Evolutionary conservation across 2,888 invertebrate species (phyloP), one percentile per base, ranked within the genome.

Genomic region (Melipona beecheii): DNA sequence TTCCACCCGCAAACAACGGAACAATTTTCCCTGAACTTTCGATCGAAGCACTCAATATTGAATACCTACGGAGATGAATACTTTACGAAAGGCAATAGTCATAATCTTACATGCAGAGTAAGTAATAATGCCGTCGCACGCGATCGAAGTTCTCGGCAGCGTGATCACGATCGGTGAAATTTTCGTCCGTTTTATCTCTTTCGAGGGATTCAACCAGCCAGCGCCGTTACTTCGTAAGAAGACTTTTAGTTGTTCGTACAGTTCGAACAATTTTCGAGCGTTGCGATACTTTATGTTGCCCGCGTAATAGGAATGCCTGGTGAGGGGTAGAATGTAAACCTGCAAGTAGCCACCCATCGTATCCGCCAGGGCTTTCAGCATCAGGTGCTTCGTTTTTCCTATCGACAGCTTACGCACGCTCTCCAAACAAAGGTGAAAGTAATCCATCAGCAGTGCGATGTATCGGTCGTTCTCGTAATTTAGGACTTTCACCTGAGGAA

Each of bases 241-340:
- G 75, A 92, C 93, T 90, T 96, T 96, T 15, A 97, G 91, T 85
- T 96, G 95, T 3, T 96, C 95, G 88, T 95, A 96, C 13, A 96
- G 94, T 65, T 95, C 94, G 83, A 95, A 95, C 1, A 96, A 91
- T 89, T 95, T 95, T n/a, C 95, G 91, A 36, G 96, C 95, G 69
- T 95, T 95, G 0, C 94, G 92, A 91, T 95, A 96, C 62, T 95
- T 95, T 1, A 96, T 94, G 19, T 95, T 95, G 0, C 97, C 97
- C 9, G 96, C 95, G 86, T 97, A 97, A 93, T 95, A 97, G 0
- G 96, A 95, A 69, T 95, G 95, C 89, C 96, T 96, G 0, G 96
- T 95, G 0, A 96, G 92, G 0, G 97, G 97, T 19, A 97, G 90
- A 17, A 96, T 94, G 92, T 96, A 95, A 68, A 95, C 94, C 89